Evolutionary conservation across 2,797 vertebrate species (phyloP), one percentile per base, ranked within the genome.

Genomic region (Eupleurogrammus muticus): DNA sequence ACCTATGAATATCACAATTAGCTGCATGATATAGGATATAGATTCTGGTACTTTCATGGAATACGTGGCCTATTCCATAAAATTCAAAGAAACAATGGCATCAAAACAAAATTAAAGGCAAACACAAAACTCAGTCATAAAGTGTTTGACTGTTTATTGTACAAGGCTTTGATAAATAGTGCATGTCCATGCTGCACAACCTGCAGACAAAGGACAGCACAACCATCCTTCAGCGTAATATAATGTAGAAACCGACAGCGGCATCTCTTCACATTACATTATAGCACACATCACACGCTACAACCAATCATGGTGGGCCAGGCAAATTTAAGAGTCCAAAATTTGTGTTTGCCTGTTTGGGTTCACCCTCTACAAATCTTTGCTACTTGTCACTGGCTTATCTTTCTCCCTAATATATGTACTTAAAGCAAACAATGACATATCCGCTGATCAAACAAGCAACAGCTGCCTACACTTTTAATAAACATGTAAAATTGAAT

Each of bases 91-190:
- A 75, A 51, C 58, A 79, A 67, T 60, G 36, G 14, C 36, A 44
- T 48, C 4, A 60, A 71, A 0, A 66, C 55, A 80, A 72, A 71
- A 62, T 35, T 51, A 66, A 69, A 65, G 19, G 50, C 77, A 83
- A 87, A 88, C 58, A 67, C 46, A 71, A 75, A 81, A 78, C 52
- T 75, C 56, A 83, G 71, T 81, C 51, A 79, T 77, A 17, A 55
- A 20, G 52, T 64, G 58, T 67, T 62, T 44, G 23, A 70, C 14
- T 52, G 28, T 61, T 64, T 46, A 66, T 35, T 61, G 54, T 59
- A 58, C 10, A 47, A 54, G 42, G 58, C 63, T 85, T 73, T 72
- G 47, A 56, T 47, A 63, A 61, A 83, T 5, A 63, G 19, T 50
- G 38, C 23, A 35, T 14, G 24, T 67, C 47, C 4, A 8, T 57